Percentiles rank a stretch among this genome's conserved stretches.
Conservation (phyloP, 2,113 vertebrate species). For the Pseudopipra pipra region DNA sequence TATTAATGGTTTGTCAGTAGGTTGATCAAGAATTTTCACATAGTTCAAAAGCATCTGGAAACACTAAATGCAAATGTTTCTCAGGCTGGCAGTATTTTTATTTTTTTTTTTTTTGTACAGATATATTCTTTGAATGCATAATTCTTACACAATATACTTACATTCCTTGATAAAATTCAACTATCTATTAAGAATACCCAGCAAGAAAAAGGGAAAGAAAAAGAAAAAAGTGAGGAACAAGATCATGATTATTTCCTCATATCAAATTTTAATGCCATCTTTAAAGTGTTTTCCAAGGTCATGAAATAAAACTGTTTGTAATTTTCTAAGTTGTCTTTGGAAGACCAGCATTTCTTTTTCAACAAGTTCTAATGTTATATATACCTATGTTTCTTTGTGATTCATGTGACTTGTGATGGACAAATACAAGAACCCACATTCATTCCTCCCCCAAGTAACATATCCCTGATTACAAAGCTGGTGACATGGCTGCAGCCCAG, state of each 20-base stretch:
- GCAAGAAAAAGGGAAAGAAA: background rate
- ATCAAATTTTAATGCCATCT: background rate
- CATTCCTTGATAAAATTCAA: background rate
- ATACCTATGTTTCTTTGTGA: background rate
- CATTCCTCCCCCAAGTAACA: background rate
- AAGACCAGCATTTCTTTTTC: background rate
- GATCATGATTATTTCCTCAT: background rate
- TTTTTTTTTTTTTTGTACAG: background rate
- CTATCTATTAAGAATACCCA: background rate
- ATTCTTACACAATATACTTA: background rate
- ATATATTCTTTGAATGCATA: background rate
- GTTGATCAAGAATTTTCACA: background rate
- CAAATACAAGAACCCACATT: background rate
- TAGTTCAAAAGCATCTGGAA: background rate
- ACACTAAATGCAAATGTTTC: background rate
- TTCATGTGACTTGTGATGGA: background rate
- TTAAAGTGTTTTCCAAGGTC: background rate
- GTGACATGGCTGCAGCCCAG: background rate
- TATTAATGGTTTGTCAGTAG: background rate
- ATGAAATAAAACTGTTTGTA: background rate
- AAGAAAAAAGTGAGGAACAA: background rate
- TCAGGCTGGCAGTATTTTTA: background rate
- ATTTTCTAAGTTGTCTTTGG: background rate
- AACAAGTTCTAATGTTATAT: background rate
- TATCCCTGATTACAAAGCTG: background rate